Conservation (phyloP, 2,113 vertebrate genomes). For the Phodopus roborovskii region DNA sequence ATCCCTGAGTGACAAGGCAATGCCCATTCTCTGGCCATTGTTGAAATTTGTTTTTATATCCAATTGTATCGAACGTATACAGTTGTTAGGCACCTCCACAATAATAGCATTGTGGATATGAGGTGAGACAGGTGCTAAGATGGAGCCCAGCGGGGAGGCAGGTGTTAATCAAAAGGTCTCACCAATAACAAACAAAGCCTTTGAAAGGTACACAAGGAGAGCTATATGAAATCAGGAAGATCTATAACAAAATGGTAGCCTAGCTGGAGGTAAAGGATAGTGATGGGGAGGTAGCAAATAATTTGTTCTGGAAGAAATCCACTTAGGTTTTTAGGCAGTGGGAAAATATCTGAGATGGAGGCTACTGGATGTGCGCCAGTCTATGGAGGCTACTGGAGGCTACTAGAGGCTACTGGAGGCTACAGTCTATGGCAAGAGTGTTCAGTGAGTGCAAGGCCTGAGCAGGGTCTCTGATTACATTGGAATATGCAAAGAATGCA, state of each 20-base stretch:
- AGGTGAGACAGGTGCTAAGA: background rate
- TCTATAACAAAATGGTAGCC: background rate
- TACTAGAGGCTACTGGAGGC: too few species aligned
- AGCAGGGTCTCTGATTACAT: background rate
- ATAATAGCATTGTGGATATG: background rate
- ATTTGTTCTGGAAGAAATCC: background rate
- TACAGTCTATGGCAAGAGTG: background rate
- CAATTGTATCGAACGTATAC: background rate
- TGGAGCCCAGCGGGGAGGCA: background rate
- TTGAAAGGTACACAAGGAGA: background rate
- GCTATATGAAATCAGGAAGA: background rate
- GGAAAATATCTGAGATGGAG: background rate
- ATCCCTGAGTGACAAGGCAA: background rate
- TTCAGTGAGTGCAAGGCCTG: background rate
- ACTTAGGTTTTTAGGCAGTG: background rate
- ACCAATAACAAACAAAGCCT: background rate
- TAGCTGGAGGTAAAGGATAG: background rate
- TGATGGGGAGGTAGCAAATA: background rate
- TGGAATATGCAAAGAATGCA: background rate
- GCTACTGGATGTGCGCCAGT: too few species aligned
- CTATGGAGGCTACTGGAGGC: too few species aligned
- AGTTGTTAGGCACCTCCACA: background rate
- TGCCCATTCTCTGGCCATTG: background rate
- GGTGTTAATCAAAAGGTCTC: background rate
- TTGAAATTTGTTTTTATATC: conserved; percentile 15